Conservation (phyloP, 2,888 invertebrate species). For the Tromatobia lineatoria region DNA sequence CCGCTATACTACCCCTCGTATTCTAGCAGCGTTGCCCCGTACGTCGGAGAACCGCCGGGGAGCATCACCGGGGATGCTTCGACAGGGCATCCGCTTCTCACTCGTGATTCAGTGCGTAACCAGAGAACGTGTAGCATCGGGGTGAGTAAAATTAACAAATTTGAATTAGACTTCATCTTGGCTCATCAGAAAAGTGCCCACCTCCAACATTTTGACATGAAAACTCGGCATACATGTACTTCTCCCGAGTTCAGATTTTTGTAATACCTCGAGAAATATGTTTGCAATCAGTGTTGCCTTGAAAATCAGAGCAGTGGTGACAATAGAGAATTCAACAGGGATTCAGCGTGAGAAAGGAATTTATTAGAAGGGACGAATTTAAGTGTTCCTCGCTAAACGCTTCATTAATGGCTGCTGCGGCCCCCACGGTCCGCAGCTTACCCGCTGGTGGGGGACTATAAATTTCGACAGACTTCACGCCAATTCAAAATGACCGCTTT, state of each 20-base stretch:
- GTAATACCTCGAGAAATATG: background rate
- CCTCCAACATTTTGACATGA: background rate
- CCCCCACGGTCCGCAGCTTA: constrained; percentile 67
- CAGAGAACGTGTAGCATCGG: constrained; percentile 55
- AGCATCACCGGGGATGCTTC: constrained; percentile 80
- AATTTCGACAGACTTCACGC: constrained; percentile 87
- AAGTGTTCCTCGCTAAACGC: constrained; percentile 73
- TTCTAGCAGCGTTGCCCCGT: constrained; percentile 78
- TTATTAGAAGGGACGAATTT: constrained; percentile 51
- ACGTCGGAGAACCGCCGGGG: constrained; percentile 78
- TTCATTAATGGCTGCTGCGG: constrained; percentile 76
- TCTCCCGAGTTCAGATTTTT: background rate
- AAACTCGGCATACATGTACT: background rate
- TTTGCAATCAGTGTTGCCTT: background rate
- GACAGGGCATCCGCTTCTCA: constrained; percentile 66
- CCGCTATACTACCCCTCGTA: constrained; percentile 81
- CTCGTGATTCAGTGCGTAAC: constrained; percentile 67
- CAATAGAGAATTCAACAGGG: background rate
- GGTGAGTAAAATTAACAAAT: constrained; percentile 46
- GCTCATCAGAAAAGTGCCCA: background rate
- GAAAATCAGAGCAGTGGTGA: constrained; percentile 29
- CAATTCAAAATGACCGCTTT: constrained; percentile 87
- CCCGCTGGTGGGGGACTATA: constrained; percentile 81
- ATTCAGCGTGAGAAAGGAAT: constrained; percentile 30
- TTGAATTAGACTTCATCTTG: background rate